Evolutionary conservation across 2,888 invertebrate genomes (phyloP).

Genomic region (Spilosoma lubricipeda): DNA sequence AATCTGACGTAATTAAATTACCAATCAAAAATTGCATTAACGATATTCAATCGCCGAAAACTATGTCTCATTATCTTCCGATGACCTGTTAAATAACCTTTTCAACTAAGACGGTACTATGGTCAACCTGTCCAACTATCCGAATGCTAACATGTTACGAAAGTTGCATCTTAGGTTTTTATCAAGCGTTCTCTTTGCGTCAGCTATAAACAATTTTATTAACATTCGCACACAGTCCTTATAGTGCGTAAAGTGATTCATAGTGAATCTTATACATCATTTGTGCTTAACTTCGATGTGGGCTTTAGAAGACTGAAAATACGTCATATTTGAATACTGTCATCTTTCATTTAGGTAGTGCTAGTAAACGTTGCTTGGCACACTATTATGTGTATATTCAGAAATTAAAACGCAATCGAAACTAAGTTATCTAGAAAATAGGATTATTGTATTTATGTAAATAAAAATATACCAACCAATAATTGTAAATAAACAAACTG

Average conservation of each 20-base stretch:
- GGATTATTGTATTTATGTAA: too few relatives aligned
- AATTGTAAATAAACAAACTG: too few relatives aligned
- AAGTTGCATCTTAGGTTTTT: constrained; percentile 33
- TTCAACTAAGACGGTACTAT: constrained; percentile 24
- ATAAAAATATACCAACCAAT: too few relatives aligned
- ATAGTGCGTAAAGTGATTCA: background rate
- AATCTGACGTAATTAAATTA: constrained; percentile 2
- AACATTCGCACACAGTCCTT: constrained; percentile 9
- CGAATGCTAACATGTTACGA: constrained; percentile 39
- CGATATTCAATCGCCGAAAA: constrained; percentile 30
- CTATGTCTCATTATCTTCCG: constrained; percentile 25
- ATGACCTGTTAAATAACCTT: constrained; percentile 41
- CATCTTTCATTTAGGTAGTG: background rate
- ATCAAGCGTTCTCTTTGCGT: constrained; percentile 20
- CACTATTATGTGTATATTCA: too few relatives aligned
- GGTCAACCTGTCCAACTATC: constrained; percentile 36
- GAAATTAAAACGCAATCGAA: too few relatives aligned
- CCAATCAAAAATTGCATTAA: constrained; percentile 34
- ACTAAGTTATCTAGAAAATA: background rate
- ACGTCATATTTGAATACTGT: background rate
- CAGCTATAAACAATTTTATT: constrained; percentile 21
- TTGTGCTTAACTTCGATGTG: background rate
- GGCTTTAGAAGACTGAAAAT: background rate
- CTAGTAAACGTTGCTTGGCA: background rate
- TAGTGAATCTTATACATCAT: background rate